Conservation (phyloP, 2,888 invertebrate species). For the Cosmia trapezina region DNA sequence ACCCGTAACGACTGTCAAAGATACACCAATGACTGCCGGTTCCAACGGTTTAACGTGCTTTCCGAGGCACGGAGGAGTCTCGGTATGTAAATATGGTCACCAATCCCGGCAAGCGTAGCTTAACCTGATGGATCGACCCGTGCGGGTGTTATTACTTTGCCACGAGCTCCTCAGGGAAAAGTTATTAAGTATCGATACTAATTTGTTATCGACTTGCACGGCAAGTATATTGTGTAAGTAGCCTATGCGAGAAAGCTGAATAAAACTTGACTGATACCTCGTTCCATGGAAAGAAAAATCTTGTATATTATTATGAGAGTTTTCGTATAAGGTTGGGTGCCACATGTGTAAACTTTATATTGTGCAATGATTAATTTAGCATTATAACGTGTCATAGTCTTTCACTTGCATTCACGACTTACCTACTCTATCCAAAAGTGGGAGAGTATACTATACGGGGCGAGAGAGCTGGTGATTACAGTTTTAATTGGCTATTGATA, state of each 20-base stretch:
- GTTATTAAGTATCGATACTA: constrained; percentile 7
- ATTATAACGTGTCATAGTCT: neutral
- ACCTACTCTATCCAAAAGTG: neutral
- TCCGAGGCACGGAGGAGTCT: too few species aligned
- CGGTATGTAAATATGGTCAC: too few species aligned
- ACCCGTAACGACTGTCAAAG: too few species aligned
- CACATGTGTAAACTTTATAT: neutral
- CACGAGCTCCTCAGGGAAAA: too few species aligned
- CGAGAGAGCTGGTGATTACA: too few species aligned
- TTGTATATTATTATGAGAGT: constrained; percentile 10
- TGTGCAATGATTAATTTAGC: neutral
- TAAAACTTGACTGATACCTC: constrained; percentile 34
- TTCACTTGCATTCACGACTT: neutral
- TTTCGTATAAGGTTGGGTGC: constrained; percentile 21
- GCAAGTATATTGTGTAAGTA: constrained; percentile 10
- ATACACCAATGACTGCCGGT: too few species aligned
- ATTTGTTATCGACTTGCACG: constrained; percentile 21
- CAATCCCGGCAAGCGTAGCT: too few species aligned
- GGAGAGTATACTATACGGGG: neutral
- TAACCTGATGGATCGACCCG: too few species aligned
- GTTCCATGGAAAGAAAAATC: constrained; percentile 21
- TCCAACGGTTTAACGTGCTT: too few species aligned
- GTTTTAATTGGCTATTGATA: neutral
- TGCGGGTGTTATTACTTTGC: too few species aligned
- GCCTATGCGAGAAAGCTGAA: constrained; percentile 39